A percentile compares a stretch with the other conserved stretches of the same genome.
These are phyloP conservation scores for Macroramphosus scolopax DNA, from an alignment of 2,797 vertebrate genomes.

Conservation along the genomic window DNA sequence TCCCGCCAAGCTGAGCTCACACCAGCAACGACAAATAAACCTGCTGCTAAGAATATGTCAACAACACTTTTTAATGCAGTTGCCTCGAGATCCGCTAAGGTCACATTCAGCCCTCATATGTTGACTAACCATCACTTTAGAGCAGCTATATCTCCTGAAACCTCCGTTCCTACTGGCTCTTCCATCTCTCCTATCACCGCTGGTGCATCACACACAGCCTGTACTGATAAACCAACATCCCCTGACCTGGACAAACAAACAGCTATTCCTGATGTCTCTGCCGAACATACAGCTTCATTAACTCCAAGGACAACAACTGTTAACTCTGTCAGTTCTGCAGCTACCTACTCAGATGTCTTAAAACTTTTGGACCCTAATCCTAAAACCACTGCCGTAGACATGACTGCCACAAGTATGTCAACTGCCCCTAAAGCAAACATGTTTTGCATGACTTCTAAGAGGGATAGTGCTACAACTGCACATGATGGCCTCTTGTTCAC, in stretches of 20 bases:
- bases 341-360: conserved; percentile 15
- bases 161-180: conserved; percentile 8
- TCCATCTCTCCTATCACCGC: neutral
- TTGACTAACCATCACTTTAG: conserved; percentile 25
- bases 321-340: conserved; percentile 5
- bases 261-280: conserved; percentile 1
- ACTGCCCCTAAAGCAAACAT: conserved; percentile 16
- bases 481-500: neutral
- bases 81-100: conserved; percentile 42
- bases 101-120: conserved; percentile 23
- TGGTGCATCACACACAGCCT: conserved; percentile 4
- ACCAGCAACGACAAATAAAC: conserved; percentile 10
- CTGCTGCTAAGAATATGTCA: conserved; percentile 23
- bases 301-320: conserved; percentile 7
- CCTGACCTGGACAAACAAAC: conserved; percentile 18
- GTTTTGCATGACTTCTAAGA: conserved; percentile 15
- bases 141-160: conserved; percentile 1
- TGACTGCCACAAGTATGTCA: conserved; percentile 22
- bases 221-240: conserved; percentile 3
- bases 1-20: conserved; percentile 10
- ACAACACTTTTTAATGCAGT: conserved; percentile 58
- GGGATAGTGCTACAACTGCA: conserved; percentile 15
- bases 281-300: conserved; percentile 1
- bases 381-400: conserved; percentile 43
- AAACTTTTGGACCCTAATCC: conserved; percentile 20